Evolutionary conservation across 2,888 invertebrate species (phyloP).

Genomic region (Drosophila quasianomalipes): DNA sequence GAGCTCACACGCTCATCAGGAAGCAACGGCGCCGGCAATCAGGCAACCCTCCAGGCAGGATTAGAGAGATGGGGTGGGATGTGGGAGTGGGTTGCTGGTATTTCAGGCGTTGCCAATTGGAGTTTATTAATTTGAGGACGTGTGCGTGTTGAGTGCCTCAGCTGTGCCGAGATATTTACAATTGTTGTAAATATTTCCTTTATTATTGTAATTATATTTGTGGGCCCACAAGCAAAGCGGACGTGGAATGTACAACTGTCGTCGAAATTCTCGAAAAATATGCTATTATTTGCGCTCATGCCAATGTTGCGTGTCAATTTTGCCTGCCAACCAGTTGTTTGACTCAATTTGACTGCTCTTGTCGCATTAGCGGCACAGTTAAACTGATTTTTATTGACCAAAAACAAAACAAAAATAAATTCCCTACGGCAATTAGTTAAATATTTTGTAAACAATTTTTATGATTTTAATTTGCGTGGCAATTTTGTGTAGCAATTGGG

Average conservation of each 20-base stretch:
- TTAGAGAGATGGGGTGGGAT: not conserved
- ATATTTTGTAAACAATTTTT: conserved; percentile 40
- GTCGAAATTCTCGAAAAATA: conserved; percentile 12
- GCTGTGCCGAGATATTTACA: conserved; percentile 74
- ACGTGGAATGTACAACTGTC: conserved; percentile 32
- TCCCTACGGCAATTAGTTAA: conserved; percentile 32
- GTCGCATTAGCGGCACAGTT: conserved; percentile 69
- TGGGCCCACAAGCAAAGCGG: conserved; percentile 29
- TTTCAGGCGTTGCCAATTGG: conserved; percentile 66
- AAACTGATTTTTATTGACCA: conserved; percentile 61
- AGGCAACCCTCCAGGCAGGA: conserved; percentile 32
- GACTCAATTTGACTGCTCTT: conserved; percentile 35
- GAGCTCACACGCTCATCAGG: conserved; percentile 79
- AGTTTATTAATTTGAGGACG: conserved; percentile 78
- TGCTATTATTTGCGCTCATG: conserved; percentile 39
- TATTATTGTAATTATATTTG: conserved; percentile 82
- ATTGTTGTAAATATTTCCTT: conserved; percentile 82
- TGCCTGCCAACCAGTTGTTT: conserved; percentile 17
- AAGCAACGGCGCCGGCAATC: conserved; percentile 71
- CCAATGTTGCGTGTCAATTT: conserved; percentile 65
- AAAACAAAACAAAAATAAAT: not conserved
- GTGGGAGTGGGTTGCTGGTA: conserved; percentile 1
- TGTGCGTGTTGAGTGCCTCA: conserved; percentile 70
- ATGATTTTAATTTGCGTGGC: conserved; percentile 34
- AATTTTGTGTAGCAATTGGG: conserved; percentile 33